These are phyloP conservation scores for Papilio helenus DNA, from an alignment of 1,140 invertebrate species.

Conservation along the genomic window DNA sequence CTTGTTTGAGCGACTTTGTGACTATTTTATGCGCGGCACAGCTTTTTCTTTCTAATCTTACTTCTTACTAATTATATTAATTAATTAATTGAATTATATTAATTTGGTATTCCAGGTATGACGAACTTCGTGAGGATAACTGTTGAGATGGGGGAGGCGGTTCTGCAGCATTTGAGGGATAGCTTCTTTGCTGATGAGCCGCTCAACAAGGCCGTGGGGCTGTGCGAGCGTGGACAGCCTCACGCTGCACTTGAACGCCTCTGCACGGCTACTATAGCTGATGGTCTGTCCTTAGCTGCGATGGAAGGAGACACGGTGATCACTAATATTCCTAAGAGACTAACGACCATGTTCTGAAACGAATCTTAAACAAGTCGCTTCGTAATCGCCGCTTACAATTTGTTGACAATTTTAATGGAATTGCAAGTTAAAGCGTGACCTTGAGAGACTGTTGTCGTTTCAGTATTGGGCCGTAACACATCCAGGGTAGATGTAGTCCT, in stretches of 20 bases:
- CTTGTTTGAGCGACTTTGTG: too few species aligned
- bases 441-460: too few species aligned
- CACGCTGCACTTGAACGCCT: slow-evolving; percentile 89
- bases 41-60: slow-evolving; percentile 82
- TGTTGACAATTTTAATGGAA: too few species aligned
- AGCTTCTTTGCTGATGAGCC: slow-evolving; percentile 92
- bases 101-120: slow-evolving; percentile 51
- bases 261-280: slow-evolving; percentile 86
- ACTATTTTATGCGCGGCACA: slow-evolving; percentile 86
- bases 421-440: too few species aligned
- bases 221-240: slow-evolving; percentile 87
- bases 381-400: too few species aligned
- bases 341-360: too few species aligned
- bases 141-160: slow-evolving; percentile 69
- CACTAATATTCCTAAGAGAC: too few species aligned
- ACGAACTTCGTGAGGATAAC: slow-evolving; percentile 65
- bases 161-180: slow-evolving; percentile 87
- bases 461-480: too few species aligned
- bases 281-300: slow-evolving; percentile 89
- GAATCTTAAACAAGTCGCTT: too few species aligned
- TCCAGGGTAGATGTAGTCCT: too few species aligned
- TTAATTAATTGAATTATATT: too few species aligned
- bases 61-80: too few species aligned
- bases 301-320: slow-evolving; percentile 84
- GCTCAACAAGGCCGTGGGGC: slow-evolving; percentile 88